Evolutionary conservation across 2,888 invertebrate genomes (phyloP), one percentile per base, ranked within the genome.

Genomic region (Chloroclystis v-ata): DNA sequence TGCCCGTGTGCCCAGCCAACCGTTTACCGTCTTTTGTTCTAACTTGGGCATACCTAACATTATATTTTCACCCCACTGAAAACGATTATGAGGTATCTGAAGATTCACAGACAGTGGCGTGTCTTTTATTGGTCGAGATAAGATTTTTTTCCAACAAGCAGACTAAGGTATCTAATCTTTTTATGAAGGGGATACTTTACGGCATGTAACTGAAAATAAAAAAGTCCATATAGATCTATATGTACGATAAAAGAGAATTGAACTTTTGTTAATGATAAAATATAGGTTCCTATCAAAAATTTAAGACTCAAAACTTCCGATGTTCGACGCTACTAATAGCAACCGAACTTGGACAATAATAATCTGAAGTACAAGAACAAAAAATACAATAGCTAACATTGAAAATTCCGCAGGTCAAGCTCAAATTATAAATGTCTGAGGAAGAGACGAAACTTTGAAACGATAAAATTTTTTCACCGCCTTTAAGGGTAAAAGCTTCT

Each of bases 1-100:
- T n/a, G n/a, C n/a, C n/a, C n/a, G 72, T 71, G 74, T 69, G 69
- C 57, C 69, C 57, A 54, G 51, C 58, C 63, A 60, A 64, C 67
- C 69, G 65, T 74, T 72, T 70, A 63, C 67, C 67, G 64, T 67
- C 63, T 55, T 69, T 64, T 69, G 61, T 60, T 67, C 57, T 60
- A 60, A 57, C 56, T 59, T 47, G 42, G 11, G 37, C 48, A 53
- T 59, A 20, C 20, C 5, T 20, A n/a, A 60, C 53, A 55, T 57
- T 53, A 52, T 50, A 55, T 42, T 43, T 57, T 37, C 43, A 42
- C 51, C 40, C 49, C 28, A 28, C 10, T 48, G 33, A 26, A 37
- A 14, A 24, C 20, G 11, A 35, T 35, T 20, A 24, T 33, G 46
- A 28, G 28, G 20, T 40, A 16, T 35, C 33, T 10, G 41, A 14